Conservation (phyloP, 1,140 invertebrate species). For the Leptinotarsa defecta region DNA sequence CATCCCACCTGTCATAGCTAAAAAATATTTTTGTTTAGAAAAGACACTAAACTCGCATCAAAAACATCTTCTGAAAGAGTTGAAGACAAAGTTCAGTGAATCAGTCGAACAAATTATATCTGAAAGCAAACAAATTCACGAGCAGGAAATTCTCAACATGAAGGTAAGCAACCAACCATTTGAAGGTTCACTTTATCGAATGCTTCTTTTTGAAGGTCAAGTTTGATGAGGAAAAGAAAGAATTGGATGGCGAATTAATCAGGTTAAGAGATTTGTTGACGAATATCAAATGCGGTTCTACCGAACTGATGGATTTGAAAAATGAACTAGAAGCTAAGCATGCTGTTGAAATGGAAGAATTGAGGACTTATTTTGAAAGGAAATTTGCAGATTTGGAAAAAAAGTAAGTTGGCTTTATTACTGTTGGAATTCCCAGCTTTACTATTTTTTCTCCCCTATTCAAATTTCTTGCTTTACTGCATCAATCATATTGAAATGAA, state of each 20-base stretch:
- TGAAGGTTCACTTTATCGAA: not conserved
- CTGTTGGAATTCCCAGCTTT: too few species aligned
- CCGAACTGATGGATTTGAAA: slow-evolving; percentile 60
- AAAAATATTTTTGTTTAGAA: not conserved
- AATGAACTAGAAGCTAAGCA: slow-evolving; percentile 66
- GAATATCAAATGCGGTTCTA: slow-evolving; percentile 60
- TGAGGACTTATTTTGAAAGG: slow-evolving; percentile 76
- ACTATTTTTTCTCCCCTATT: not conserved
- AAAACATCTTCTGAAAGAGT: slow-evolving; percentile 26
- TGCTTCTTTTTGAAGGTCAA: slow-evolving; percentile 32
- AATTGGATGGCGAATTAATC: slow-evolving; percentile 57
- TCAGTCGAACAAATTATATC: slow-evolving; percentile 30
- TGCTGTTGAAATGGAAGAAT: slow-evolving; percentile 74
- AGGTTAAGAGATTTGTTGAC: slow-evolving; percentile 56
- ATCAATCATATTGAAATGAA: too few species aligned
- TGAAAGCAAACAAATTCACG: slow-evolving; percentile 27
- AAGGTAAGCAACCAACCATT: slow-evolving; percentile 29
- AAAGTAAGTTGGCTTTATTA: slow-evolving; percentile 59
- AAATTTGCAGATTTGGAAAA: slow-evolving; percentile 78
- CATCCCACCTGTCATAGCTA: not conserved
- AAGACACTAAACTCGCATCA: slow-evolving; percentile 29
- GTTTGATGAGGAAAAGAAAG: slow-evolving; percentile 53
- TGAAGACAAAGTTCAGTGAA: slow-evolving; percentile 34
- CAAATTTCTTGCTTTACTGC: not conserved
- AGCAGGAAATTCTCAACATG: slow-evolving; percentile 35